A percentile compares a stretch with the other conserved stretches of the same genome.
Conservation (phyloP, 2,113 vertebrate species). For the Phylloscopus trochilus region DNA sequence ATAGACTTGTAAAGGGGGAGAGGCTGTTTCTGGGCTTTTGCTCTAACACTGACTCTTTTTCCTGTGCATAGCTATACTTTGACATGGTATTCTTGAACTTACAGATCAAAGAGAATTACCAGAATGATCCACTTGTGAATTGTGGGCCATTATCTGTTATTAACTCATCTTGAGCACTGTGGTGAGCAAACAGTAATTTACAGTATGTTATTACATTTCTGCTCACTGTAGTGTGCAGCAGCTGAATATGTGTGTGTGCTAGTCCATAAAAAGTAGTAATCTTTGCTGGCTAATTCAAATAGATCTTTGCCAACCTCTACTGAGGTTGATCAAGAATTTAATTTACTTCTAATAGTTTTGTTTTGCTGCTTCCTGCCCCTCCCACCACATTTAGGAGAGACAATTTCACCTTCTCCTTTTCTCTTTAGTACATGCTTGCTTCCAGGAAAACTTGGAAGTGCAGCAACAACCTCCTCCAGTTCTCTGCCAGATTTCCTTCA, state of each 20-base stretch:
- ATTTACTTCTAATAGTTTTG: constrained; percentile 36
- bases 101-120: constrained; percentile 52
- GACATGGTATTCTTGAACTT: neutral
- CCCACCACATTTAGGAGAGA: constrained; percentile 16
- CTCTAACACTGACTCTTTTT: neutral
- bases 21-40: neutral
- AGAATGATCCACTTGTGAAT: constrained; percentile 38
- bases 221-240: neutral
- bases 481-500: constrained; percentile 60
- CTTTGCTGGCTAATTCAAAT: neutral
- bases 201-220: constrained; percentile 17
- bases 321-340: constrained; percentile 18
- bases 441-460: constrained; percentile 53
- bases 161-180: constrained; percentile 42
- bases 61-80: neutral
- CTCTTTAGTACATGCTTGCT: constrained; percentile 12
- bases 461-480: constrained; percentile 34
- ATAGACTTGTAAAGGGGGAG: neutral
- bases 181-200: constrained; percentile 44
- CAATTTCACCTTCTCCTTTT: constrained; percentile 27
- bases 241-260: neutral
- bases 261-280: neutral
- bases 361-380: constrained; percentile 35
- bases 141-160: constrained; percentile 60
- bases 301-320: neutral